A percentile compares a stretch with the other conserved stretches of the same genome.
phyloP scores from a whole-genome alignment of 2,113 vertebrate genomes.

The Pteropus alecto region DNA sequence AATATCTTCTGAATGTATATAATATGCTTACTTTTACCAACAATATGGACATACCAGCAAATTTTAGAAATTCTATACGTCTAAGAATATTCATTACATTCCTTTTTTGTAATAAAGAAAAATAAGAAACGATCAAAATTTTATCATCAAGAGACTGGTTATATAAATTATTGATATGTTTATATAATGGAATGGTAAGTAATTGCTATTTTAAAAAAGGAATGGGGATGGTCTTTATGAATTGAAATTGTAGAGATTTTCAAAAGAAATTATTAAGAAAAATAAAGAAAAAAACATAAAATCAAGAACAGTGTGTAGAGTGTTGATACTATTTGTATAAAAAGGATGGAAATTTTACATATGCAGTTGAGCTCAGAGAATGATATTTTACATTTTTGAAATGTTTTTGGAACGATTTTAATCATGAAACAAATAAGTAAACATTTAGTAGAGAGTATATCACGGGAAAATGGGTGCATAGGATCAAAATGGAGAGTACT shows the following conservation, averaged over 20 bases:
- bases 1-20: neutral
- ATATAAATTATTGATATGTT: neutral
- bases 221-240: neutral
- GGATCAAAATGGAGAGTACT: neutral
- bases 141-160: neutral
- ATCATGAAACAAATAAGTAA: too few species aligned
- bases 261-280: neutral
- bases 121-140: neutral
- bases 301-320: neutral
- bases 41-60: neutral
- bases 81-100: neutral
- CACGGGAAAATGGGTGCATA: neutral
- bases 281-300: neutral
- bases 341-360: neutral
- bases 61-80: neutral
- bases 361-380: neutral
- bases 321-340: rapidly evolving
- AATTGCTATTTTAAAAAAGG: neutral
- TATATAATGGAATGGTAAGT: neutral
- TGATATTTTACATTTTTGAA: too few species aligned
- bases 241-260: neutral
- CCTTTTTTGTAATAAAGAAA: neutral
- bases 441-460: too few species aligned
- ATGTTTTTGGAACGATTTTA: too few species aligned
- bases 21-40: neutral